Base-by-base conservation (phyloP, 2,113 vertebrate genomes). In the Castor canadensis region DNA sequence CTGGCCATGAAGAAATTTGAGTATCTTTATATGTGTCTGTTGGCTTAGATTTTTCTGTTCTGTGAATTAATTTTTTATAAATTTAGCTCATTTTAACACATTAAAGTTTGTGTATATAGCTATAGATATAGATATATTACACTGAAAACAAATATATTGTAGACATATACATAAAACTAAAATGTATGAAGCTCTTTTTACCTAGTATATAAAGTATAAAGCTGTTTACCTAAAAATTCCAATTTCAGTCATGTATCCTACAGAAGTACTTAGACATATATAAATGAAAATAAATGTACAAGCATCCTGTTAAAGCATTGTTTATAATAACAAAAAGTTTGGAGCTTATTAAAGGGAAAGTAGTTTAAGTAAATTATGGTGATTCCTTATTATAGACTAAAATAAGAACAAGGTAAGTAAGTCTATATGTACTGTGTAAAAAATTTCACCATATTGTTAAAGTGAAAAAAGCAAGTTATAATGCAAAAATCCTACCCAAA, bases 161-260 rank as follows among this genome's bases (percentile, higher is more conserved):
- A 69, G 9, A 19, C 11, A 56, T 67, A 67, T 75, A 17, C 49
- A 69, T 49, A 82, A 17, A 92, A 45, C 22, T 13, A 60, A 54
- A 76, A 89, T 71, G 19, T 62, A 38, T 56, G 80, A 64, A 62
- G 19, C 7, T 24, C 24, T 17, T 91, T 82, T 40, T 58, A 56
- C n/a, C n/a, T n/a, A n/a, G n/a, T n/a, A n/a, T n/a, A n/a, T n/a
- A n/a, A n/a, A n/a, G n/a, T n/a, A n/a, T n/a, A n/a, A n/a, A n/a
- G n/a, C n/a, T n/a, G n/a, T n/a, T n/a, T n/a, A n/a, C 5, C 56
- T 94, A 87, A 92, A 86, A 96, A n/a, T 47, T 87, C 52, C 26
- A 82, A 52, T 38, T 91, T 35, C 12, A 86, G 28, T 20, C 60
- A 20, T 87, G 20, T 67, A 52, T 69, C 22, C 64, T 81, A 81